phyloP scores from a whole-genome alignment of 2,113 vertebrate species.

The Pithys albifrons region DNA sequence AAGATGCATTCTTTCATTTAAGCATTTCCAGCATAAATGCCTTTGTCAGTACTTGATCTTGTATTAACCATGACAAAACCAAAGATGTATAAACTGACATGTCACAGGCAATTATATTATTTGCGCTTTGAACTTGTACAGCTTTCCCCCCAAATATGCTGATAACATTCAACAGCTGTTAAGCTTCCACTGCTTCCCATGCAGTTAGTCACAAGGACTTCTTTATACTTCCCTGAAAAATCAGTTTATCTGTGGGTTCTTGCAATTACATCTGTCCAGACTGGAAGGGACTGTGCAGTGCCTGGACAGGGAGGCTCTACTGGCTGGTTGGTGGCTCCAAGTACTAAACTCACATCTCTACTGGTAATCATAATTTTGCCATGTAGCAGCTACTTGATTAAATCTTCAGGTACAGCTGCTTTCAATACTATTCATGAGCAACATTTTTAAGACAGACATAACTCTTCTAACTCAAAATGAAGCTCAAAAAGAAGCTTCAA shows the following conservation, averaged over 20 bases:
- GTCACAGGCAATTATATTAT: background rate
- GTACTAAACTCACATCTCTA: background rate
- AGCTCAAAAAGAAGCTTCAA: background rate
- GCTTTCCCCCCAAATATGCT: background rate
- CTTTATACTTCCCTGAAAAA: background rate
- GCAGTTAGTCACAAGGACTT: background rate
- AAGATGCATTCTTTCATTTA: background rate
- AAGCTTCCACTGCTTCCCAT: background rate
- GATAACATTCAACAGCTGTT: background rate
- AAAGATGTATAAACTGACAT: background rate
- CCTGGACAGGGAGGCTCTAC: background rate
- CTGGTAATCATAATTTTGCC: background rate
- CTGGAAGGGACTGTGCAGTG: background rate
- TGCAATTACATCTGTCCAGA: background rate
- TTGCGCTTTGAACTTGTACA: background rate
- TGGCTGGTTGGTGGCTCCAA: background rate
- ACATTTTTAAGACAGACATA: background rate
- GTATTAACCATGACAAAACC: background rate
- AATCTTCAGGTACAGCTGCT: background rate
- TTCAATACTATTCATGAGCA: background rate
- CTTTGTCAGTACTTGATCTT: background rate
- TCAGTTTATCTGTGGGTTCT: background rate
- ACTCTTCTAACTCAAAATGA: background rate
- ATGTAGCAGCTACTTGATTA: background rate
- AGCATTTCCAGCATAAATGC: background rate